A percentile compares a stretch with the other conserved stretches of the same genome.
Evolutionary conservation across 2,888 invertebrate genomes (phyloP).

Genomic region (Sinelater perroti): DNA sequence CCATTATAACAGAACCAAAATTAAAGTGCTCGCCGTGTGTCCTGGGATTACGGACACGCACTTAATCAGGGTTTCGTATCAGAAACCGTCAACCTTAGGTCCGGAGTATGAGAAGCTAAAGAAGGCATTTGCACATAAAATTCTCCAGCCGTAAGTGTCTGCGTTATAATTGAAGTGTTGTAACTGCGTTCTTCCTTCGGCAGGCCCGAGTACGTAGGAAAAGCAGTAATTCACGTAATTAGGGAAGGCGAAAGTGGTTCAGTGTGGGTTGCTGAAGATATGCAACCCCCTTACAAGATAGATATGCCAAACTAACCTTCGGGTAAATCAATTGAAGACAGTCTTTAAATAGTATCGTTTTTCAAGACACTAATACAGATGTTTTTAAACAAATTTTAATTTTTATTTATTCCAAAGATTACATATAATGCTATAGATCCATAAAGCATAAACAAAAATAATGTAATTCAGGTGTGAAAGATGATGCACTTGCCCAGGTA

Average conservation of each 20-base stretch:
- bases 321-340: no score
- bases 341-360: no score
- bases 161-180: background rate
- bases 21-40: conserved; percentile 57
- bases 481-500: no score
- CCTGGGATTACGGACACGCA: conserved; percentile 59
- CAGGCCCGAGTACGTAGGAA: conserved; percentile 58
- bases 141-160: conserved; percentile 32
- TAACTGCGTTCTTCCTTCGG: background rate
- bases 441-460: no score
- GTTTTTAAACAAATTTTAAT: no score
- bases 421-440: no score
- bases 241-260: conserved; percentile 59
- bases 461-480: no score
- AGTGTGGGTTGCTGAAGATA: conserved; percentile 60
- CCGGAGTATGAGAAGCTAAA: no score
- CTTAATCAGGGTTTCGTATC: no score
- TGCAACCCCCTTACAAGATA: conserved; percentile 20
- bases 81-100: no score
- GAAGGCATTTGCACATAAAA: conserved; percentile 5
- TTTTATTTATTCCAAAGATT: no score
- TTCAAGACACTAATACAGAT: no score
- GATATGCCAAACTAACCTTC: background rate
- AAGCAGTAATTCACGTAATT: conserved; percentile 57
- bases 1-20: conserved; percentile 54